These are phyloP conservation scores for Columba guinea DNA, from an alignment of 2,797 vertebrate species.

Conservation along the genomic window DNA sequence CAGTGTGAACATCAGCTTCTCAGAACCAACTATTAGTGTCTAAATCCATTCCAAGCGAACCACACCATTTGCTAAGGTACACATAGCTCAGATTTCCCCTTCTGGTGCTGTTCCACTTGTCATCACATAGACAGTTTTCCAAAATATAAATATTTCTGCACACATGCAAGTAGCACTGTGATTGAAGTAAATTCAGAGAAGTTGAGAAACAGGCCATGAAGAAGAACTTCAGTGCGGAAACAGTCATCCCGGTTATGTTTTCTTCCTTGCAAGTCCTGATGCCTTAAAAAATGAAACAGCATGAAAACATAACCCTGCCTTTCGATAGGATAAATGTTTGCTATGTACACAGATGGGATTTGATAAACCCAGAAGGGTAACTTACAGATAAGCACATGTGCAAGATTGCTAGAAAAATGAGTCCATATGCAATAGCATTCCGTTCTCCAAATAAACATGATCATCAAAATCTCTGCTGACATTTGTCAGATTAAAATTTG, in stretches of 20 bases:
- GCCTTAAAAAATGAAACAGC: neutral
- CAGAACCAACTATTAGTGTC: neutral
- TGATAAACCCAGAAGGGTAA: neutral
- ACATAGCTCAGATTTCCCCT: neutral
- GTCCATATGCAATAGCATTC: neutral
- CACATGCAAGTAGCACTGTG: neutral
- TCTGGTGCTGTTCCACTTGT: neutral
- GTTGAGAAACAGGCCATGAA: neutral
- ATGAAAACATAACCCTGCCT: neutral
- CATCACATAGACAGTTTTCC: neutral
- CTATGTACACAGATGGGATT: neutral
- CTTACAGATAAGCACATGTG: neutral
- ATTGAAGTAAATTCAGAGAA: neutral
- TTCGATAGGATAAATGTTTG: conserved; percentile 1
- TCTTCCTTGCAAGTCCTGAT: neutral
- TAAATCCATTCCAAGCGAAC: neutral
- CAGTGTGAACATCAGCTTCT: neutral
- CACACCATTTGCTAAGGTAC: neutral
- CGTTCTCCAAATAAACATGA: neutral
- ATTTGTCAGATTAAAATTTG: neutral
- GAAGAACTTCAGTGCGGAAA: neutral
- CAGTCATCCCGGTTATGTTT: neutral
- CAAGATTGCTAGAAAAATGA: neutral
- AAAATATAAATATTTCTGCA: neutral
- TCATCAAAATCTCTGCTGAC: neutral